Percentiles rank a stretch among this genome's conserved stretches.
phyloP scores from a whole-genome alignment of 1,140 invertebrate genomes.

The Ericerus pela region DNA sequence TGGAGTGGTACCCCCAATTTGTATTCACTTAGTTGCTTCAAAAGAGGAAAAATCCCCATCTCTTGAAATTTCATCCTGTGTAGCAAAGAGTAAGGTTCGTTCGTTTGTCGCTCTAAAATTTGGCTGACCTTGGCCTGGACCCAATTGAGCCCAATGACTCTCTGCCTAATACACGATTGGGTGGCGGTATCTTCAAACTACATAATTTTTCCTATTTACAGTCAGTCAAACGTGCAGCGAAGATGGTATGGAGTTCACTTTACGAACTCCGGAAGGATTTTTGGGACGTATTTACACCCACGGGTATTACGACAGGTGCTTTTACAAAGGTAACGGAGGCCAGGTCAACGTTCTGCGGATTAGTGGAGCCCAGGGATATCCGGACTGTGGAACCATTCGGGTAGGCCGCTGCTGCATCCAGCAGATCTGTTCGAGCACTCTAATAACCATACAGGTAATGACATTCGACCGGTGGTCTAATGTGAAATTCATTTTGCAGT shows the following conservation, averaged over 20 bases:
- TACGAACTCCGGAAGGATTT: slow-evolving; percentile 74
- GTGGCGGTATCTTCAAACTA: not conserved
- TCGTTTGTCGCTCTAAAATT: no score
- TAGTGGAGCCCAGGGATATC: slow-evolving; percentile 73
- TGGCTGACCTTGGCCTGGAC: no score
- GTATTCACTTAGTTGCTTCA: no score
- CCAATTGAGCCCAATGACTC: not conserved
- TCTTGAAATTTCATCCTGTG: no score
- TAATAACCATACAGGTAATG: not conserved
- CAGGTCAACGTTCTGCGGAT: slow-evolving; percentile 67
- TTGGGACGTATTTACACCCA: slow-evolving; percentile 80
- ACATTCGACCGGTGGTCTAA: not conserved
- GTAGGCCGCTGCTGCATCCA: slow-evolving; percentile 31
- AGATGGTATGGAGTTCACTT: slow-evolving; percentile 84
- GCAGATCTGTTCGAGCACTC: not conserved
- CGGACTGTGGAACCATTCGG: slow-evolving; percentile 74
- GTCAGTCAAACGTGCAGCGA: slow-evolving; percentile 82
- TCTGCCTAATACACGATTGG: no score
- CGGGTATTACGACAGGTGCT: slow-evolving; percentile 79
- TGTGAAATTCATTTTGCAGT: slow-evolving; percentile 38
- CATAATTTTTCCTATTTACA: slow-evolving; percentile 28
- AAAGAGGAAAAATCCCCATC: no score
- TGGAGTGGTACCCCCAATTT: no score
- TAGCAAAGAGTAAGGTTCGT: no score
- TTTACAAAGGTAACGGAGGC: slow-evolving; percentile 75